phyloP scores from a whole-genome alignment of 1,140 invertebrate species.

The Drosophila novamexicana region DNA sequence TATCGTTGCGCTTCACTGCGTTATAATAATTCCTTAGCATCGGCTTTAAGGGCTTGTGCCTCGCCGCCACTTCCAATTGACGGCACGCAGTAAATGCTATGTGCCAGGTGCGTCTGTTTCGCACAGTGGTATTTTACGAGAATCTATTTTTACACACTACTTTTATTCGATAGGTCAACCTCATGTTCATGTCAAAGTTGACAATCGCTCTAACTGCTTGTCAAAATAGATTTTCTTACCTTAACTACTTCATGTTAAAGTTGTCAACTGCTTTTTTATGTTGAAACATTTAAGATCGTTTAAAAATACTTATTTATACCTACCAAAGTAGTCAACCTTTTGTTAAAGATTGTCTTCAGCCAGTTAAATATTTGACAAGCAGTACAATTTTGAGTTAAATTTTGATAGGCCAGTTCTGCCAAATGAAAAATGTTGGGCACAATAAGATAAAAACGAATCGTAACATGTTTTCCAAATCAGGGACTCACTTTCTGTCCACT shows the following conservation, averaged over 20 bases:
- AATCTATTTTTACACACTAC: background rate
- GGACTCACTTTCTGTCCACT: conserved; percentile 14
- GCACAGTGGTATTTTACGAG: conserved; percentile 5
- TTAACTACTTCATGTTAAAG: background rate
- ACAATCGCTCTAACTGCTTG: background rate
- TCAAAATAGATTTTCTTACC: background rate
- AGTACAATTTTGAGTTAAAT: too few relatives aligned
- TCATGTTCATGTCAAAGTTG: background rate
- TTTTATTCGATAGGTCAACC: too few relatives aligned
- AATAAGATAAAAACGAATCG: too few relatives aligned
- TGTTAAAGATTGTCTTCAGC: too few relatives aligned
- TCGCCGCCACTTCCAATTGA: conserved; percentile 46
- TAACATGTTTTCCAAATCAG: background rate
- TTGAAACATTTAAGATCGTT: too few relatives aligned
- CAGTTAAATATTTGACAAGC: too few relatives aligned
- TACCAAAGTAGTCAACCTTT: background rate
- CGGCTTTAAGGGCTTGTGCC: conserved; percentile 32
- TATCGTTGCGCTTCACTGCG: conserved; percentile 36
- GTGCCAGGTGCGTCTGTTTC: conserved; percentile 18
- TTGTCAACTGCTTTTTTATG: background rate
- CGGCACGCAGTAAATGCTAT: conserved; percentile 19
- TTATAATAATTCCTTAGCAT: conserved; percentile 63
- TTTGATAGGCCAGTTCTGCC: too few relatives aligned
- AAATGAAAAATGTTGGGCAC: too few relatives aligned
- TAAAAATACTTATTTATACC: background rate